A percentile compares a stretch with the other conserved stretches of the same genome.
These are phyloP conservation scores for Leptobrachium ailaonicum DNA, from an alignment of 2,113 vertebrate genomes.

Conservation along the genomic window DNA sequence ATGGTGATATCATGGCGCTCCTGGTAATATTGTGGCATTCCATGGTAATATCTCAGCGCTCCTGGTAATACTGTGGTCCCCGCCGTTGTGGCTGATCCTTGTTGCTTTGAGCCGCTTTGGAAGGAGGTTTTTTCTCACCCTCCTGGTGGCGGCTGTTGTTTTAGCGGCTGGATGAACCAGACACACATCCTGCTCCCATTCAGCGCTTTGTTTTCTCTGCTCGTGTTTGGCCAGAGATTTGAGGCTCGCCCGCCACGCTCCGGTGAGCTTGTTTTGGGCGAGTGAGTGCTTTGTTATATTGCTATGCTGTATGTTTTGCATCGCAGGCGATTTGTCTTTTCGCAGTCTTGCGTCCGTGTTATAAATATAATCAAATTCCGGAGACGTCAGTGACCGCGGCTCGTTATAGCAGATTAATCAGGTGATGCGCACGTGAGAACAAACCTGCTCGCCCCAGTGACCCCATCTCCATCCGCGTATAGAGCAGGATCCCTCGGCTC, in stretches of 20 bases:
- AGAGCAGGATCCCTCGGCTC: no score
- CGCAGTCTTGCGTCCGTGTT: background rate
- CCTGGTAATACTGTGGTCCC: no score
- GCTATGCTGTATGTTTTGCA: background rate
- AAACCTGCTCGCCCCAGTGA: no score
- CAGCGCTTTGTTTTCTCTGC: slow-evolving; percentile 63
- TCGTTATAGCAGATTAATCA: no score
- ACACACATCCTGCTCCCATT: slow-evolving; percentile 55
- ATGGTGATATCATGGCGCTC: no score
- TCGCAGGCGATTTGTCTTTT: background rate
- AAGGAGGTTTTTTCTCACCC: slow-evolving; percentile 42
- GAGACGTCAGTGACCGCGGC: background rate
- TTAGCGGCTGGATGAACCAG: slow-evolving; percentile 53
- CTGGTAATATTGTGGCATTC: no score
- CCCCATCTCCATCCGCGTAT: no score
- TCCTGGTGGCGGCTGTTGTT: slow-evolving; percentile 60
- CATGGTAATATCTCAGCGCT: no score
- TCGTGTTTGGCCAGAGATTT: slow-evolving; percentile 59
- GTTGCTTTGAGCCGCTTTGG: no score
- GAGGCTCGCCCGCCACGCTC: slow-evolving; percentile 52
- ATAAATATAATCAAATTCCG: background rate
- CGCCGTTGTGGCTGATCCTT: no score
- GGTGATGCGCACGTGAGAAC: no score
- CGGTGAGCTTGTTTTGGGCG: slow-evolving; percentile 44
- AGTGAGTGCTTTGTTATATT: slow-evolving; percentile 12